Percentiles rank a stretch among this genome's conserved stretches.
Evolutionary conservation across 2,888 invertebrate species (phyloP).

Genomic region (Sphaeridia pumilis): DNA sequence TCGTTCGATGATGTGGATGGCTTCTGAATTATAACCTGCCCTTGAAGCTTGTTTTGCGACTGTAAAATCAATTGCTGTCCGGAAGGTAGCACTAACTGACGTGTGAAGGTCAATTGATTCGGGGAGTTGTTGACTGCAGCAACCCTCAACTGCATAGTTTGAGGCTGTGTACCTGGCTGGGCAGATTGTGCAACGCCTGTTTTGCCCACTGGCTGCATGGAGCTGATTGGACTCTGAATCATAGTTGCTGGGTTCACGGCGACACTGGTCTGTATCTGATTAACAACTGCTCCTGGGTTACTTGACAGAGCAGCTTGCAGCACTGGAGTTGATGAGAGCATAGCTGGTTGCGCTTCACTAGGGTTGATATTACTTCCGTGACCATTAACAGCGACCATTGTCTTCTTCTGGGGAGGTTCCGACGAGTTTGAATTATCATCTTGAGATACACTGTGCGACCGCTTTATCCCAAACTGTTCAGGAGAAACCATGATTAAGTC

Average conservation of each 20-base stretch:
- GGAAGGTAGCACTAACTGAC: constrained; percentile 32
- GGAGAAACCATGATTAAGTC: constrained; percentile 36
- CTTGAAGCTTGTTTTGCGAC: constrained; percentile 29
- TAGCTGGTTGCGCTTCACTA: too few species aligned
- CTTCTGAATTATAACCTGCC: constrained; percentile 33
- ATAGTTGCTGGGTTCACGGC: background rate
- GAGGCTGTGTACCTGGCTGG: too few species aligned
- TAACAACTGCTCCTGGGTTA: too few species aligned
- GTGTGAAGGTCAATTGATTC: constrained; percentile 31
- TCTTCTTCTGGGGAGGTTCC: constrained; percentile 18
- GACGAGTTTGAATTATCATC: background rate
- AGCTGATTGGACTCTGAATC: background rate
- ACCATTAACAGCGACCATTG: constrained; percentile 18
- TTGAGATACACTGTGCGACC: constrained; percentile 16
- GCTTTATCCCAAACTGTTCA: constrained; percentile 35
- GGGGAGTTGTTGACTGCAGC: constrained; percentile 17
- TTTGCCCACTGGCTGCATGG: background rate
- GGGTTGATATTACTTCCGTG: too few species aligned
- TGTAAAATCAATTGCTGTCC: constrained; percentile 34
- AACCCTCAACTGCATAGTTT: constrained; percentile 15
- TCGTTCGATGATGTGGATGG: constrained; percentile 22
- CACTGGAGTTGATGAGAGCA: background rate
- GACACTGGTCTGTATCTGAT: too few species aligned
- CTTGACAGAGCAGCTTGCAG: background rate
- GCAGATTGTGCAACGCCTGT: too few species aligned